A percentile compares a stretch with the other conserved stretches of the same genome.
Conservation (phyloP, 2,888 invertebrate species). For the Lordiphosa andalusiaca region DNA sequence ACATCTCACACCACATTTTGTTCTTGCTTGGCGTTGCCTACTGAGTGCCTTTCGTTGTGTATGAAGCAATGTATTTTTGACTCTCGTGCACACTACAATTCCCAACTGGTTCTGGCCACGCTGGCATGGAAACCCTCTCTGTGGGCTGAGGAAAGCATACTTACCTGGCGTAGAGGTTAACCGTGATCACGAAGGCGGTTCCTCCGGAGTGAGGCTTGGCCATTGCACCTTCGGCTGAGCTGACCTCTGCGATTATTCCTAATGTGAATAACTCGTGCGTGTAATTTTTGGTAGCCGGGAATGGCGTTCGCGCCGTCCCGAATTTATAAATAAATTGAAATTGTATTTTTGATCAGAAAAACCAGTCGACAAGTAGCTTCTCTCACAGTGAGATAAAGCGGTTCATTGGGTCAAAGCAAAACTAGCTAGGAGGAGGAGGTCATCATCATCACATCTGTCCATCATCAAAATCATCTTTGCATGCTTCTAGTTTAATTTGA, state of each 20-base stretch:
- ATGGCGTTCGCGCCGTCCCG: slow-evolving; percentile 84
- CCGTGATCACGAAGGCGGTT: slow-evolving; percentile 72
- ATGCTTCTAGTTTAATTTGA: slow-evolving; percentile 28
- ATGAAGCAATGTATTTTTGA: slow-evolving; percentile 5
- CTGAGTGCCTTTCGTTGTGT: background rate
- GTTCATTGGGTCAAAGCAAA: slow-evolving; percentile 51
- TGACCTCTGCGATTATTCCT: slow-evolving; percentile 74
- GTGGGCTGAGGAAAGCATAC: slow-evolving; percentile 72
- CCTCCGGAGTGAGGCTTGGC: slow-evolving; percentile 65
- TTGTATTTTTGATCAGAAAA: too few relatives aligned
- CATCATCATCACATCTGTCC: background rate
- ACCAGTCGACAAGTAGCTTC: background rate
- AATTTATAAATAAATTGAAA: background rate
- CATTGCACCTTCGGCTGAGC: slow-evolving; percentile 67
- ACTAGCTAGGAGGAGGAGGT: slow-evolving; percentile 11
- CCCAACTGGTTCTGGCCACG: slow-evolving; percentile 37
- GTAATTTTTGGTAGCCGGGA: slow-evolving; percentile 86
- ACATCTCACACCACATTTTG: too few relatives aligned
- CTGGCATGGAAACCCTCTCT: slow-evolving; percentile 9
- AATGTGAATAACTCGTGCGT: slow-evolving; percentile 74
- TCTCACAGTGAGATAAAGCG: slow-evolving; percentile 2
- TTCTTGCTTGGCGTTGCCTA: too few relatives aligned
- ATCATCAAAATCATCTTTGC: background rate
- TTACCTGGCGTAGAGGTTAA: slow-evolving; percentile 80
- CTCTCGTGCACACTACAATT: slow-evolving; percentile 22